Base-by-base conservation (phyloP, 2,797 vertebrate genomes). In the Streptopelia turtur region DNA sequence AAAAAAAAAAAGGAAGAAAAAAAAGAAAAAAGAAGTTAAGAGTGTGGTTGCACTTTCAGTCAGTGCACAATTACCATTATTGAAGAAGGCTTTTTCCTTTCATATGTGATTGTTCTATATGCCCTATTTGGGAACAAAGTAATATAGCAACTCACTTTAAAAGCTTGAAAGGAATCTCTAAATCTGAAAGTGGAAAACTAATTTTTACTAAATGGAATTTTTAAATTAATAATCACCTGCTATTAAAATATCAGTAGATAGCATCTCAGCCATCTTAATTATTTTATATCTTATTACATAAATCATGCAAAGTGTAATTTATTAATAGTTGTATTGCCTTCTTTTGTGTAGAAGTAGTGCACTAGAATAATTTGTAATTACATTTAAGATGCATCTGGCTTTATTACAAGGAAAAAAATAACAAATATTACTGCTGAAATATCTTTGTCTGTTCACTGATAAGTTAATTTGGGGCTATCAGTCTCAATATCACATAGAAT, bases 11-110 rank as follows among this genome's bases (percentile, higher is more conserved):
- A 35, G 35, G 28, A 14, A 10, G 4, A 33, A n/a, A 30, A 61
- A 16, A 17, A 31, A 13, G 15, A 11, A 14, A 33, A 12, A 78
- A 37, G 30, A 15, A 85, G 3, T 18, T 27, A n/a, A 63, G 37
- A 74, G 41, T 81, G 47, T 6, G 56, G 9, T 33, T 93, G 11
- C 6, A 76, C 8, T 95, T 93, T 43, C 28, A 93, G 30, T 93
- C 24, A 22, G 15, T 70, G 25, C 14, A 83, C 50, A 89, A 94
- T 89, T 94, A 87, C 68, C 87, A 18, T 70, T 89, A 65, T 17
- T 93, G 33, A 78, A 89, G 60, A 89, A 60, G 7, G 7, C 31
- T 59, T 71, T 47, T 95, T 94, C 47, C 18, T 93, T 89, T 90
- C 66, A 31, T 10, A 45, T 72, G 13, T 60, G 25, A 53, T 89